Percentiles rank a stretch among this genome's conserved stretches.
phyloP scores from a whole-genome alignment of 2,888 invertebrate genomes.

The Drosophila phalerata region DNA sequence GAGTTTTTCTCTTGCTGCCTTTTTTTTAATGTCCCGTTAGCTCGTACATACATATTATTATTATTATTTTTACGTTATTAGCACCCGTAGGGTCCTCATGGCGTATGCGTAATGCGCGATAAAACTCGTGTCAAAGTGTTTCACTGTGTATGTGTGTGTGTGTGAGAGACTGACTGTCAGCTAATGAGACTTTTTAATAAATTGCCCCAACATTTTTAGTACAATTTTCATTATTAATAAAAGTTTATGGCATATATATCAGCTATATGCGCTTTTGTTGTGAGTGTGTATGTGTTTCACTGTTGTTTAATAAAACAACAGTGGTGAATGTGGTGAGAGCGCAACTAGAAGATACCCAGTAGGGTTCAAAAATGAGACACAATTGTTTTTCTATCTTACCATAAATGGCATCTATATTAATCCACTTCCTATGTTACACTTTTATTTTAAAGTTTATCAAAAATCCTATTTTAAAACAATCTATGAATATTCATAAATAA shows the following conservation, averaged over 20 bases:
- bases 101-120: slow-evolving; percentile 79
- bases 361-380: not conserved
- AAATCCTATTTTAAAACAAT: no score
- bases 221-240: slow-evolving; percentile 82
- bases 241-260: slow-evolving; percentile 77
- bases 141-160: slow-evolving; percentile 18
- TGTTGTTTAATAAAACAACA: slow-evolving; percentile 61
- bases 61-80: slow-evolving; percentile 78
- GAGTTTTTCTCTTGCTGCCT: slow-evolving; percentile 48
- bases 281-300: slow-evolving; percentile 17
- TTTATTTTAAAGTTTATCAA: no score
- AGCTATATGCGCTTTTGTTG: slow-evolving; percentile 43
- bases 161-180: slow-evolving; percentile 49
- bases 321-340: not conserved
- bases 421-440: no score
- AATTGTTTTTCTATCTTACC: not conserved
- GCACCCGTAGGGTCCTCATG: slow-evolving; percentile 73
- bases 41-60: slow-evolving; percentile 44
- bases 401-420: no score
- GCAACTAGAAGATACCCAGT: slow-evolving; percentile 27
- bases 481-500: not conserved
- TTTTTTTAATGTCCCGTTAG: slow-evolving; percentile 42
- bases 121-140: slow-evolving; percentile 47
- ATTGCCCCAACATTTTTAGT: slow-evolving; percentile 78
- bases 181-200: slow-evolving; percentile 81